Evolutionary conservation across 2,113 vertebrate genomes (phyloP), one percentile per base, ranked within the genome.

Genomic region (Hipposideros armiger): DNA sequence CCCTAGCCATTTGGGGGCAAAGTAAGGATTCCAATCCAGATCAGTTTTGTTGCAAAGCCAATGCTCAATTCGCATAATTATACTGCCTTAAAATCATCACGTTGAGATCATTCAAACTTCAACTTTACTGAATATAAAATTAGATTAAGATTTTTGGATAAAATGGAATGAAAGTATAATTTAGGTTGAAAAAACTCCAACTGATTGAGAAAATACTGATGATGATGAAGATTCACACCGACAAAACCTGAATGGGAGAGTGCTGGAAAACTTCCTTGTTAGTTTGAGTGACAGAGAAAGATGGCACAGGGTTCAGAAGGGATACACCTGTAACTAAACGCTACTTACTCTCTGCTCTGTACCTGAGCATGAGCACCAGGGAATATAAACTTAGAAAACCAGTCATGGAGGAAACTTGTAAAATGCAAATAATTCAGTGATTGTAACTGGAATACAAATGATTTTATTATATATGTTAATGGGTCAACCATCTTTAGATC

Each of bases 391-490:
- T 94, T 40, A 86, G 32, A 66, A 67, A 87, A 74, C 58, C 47
- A 66, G 60, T 64, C 67, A 87, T 0, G 77, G 67, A 66, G 42
- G 24, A 69, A 66, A 10, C 66, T 45, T 72, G 80, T 87, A 28
- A 82, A 95, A 96, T 95, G 67, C 45, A 91, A 91, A 83, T 77
- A 86, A 94, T 78, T 67, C 66, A 90, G 87, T 73, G 87, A 95
- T 45, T 67, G 2, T 70, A 94, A 92, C n/a, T 73, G 77, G 95
- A 96, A 95, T 92, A 94, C 91, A 94, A 92, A 92, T 88, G 62
- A 88, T 67, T 87, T 90, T 85, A 94, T 88, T 95, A 88, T 42
- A 81, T 13, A 87, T 85, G 82, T 72, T 81, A 95, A 92, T 84
- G 70, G 74, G 69, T 45, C 32, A 88, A 56, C 66, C 54, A 90